Evolutionary conservation across 2,888 invertebrate genomes (phyloP).

Genomic region (Agriopis aurantiaria): DNA sequence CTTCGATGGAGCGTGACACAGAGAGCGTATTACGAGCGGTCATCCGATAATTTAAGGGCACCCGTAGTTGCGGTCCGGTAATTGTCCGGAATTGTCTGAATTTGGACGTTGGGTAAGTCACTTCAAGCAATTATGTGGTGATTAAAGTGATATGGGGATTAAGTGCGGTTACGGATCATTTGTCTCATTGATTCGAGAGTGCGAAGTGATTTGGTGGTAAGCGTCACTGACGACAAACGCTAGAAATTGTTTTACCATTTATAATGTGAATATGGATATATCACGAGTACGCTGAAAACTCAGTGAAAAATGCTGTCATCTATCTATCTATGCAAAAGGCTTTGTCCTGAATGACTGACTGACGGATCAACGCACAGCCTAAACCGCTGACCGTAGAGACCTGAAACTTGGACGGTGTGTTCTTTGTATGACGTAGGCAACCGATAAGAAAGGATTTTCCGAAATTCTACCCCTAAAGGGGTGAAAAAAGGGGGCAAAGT

Average conservation of each 20-base stretch:
- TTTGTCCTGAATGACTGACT: no score
- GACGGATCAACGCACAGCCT: no score
- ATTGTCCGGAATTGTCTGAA: constrained; percentile 56
- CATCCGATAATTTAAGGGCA: constrained; percentile 69
- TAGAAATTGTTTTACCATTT: background rate
- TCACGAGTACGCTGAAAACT: background rate
- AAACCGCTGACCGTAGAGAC: no score
- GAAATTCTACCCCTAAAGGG: no score
- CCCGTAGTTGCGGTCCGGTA: constrained; percentile 44
- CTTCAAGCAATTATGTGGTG: constrained; percentile 56
- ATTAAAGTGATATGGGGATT: constrained; percentile 50
- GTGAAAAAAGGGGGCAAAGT: no score
- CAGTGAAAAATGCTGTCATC: no score
- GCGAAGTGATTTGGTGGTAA: background rate
- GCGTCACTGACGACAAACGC: background rate
- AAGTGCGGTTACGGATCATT: constrained; percentile 39
- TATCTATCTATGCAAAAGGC: no score
- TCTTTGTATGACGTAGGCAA: no score
- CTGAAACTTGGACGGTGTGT: no score
- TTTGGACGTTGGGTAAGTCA: constrained; percentile 54
- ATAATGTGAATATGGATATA: background rate
- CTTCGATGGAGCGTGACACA: constrained; percentile 56
- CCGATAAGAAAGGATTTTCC: no score
- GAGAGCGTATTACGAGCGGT: constrained; percentile 67
- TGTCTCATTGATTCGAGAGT: constrained; percentile 35